Base-by-base conservation (phyloP, 2,888 invertebrate species). In the Acrocera orbiculus region DNA sequence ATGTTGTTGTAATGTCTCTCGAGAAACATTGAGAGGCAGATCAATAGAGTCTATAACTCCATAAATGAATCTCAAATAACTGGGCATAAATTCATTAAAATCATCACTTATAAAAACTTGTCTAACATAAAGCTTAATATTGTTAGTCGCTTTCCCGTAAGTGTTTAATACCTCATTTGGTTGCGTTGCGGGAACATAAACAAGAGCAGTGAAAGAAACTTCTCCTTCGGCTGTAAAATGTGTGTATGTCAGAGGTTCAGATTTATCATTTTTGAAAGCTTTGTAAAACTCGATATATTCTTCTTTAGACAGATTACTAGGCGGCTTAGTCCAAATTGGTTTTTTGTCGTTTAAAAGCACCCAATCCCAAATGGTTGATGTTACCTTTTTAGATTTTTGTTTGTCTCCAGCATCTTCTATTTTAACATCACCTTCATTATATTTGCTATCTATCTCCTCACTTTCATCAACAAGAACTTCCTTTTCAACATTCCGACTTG, bases 211-310 rank as follows among this genome's bases (percentile, higher is more conserved):
- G 69, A 99, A 98, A 6, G 93, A 90, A 6, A 99, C 95, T 67
- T 99, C 98, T 41, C 98, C 98, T 64, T 99, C 98, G 16, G 98
- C 98, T 40, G 90, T 75, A 61, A 98, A 98, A 64, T 98, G 98
- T 5, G 59, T 61, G 54, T 80, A 79, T 3, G 82, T 72, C 30
- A 96, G 61, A 8, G 92, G 90, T 32, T 80, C 76, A 37, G 77
- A 71, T 2, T 67, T 62, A 58, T 92, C 92, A 63, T 90, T 93
- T 32, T 93, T 92, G 47, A 98, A 69, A 17, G 82, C 75, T 61
- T 87, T 89, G 67, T 95, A 99, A 67, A 98, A 99, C 52, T 85
- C 83, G 42, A 72, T 69, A 64, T 98, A 99, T 58, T 98, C 96
- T 8, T 75, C 73, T 39, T 89, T 85, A 5, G 65, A 64, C 16